phyloP scores from a whole-genome alignment of 2,797 vertebrate genomes.

The Hypotaenidia philippensis region DNA sequence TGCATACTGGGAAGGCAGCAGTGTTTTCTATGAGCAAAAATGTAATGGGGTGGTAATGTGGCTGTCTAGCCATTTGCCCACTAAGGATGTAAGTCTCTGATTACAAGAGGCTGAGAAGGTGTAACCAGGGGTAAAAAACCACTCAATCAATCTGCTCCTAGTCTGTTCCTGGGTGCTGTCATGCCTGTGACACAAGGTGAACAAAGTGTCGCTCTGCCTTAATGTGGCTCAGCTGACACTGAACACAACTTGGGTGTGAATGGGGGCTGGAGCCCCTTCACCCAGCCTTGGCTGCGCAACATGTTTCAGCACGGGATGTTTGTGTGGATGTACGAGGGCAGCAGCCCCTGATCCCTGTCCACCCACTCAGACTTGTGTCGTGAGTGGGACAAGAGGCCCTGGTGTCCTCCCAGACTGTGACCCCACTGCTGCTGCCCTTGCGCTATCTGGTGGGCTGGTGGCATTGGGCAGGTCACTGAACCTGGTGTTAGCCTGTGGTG shows the following conservation, averaged over 20 bases:
- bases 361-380: rapidly evolving
- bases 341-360: rapidly evolving
- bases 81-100: not conserved
- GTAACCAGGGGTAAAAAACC: not conserved
- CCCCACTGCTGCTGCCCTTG: not conserved
- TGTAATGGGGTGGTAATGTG: not conserved
- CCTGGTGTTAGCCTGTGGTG: rapidly evolving
- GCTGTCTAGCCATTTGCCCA: not conserved
- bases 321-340: rapidly evolving
- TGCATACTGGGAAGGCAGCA: not conserved
- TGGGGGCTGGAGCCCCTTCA: not conserved
- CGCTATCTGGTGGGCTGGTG: not conserved
- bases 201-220: not conserved
- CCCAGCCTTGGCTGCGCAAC: not conserved
- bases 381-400: not conserved
- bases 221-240: rapidly evolving
- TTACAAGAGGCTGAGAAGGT: not conserved
- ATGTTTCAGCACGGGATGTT: rapidly evolving
- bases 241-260: rapidly evolving
- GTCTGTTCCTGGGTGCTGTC: not conserved
- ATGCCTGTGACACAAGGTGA: rapidly evolving
- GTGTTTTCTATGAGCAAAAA: not conserved
- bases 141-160: not conserved
- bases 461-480: rapidly evolving
- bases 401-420: rapidly evolving